Evolutionary conservation across 2,113 vertebrate species (phyloP).

Genomic region (Laterallus jamaicensis): DNA sequence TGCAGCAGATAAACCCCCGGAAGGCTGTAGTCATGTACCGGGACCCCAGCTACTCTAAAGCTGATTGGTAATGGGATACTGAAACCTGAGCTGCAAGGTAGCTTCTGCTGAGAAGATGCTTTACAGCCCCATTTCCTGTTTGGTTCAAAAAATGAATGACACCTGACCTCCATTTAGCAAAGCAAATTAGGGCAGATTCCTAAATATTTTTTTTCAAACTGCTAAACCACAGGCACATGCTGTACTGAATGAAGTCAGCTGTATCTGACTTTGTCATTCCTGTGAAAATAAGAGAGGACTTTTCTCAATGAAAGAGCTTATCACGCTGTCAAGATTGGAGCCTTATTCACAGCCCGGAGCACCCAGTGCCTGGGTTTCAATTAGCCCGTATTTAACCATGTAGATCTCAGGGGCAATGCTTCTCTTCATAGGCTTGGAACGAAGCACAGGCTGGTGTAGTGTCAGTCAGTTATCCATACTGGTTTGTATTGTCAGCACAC

Average conservation of each 20-base stretch:
- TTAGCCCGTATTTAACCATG: accelerated
- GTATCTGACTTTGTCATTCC: background rate
- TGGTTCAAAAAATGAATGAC: background rate
- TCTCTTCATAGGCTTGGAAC: background rate
- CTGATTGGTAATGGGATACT: background rate
- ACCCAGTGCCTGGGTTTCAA: background rate
- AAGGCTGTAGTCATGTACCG: background rate
- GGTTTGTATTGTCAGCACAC: background rate
- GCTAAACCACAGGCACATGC: background rate
- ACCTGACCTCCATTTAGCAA: background rate
- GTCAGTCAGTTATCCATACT: background rate
- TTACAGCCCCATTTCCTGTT: background rate
- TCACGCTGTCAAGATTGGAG: background rate
- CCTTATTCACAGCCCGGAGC: background rate
- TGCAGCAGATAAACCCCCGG: background rate
- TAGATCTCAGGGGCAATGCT: background rate
- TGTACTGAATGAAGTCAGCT: background rate
- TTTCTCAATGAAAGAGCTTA: background rate
- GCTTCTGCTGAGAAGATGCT: background rate
- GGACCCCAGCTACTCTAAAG: background rate
- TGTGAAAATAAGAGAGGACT: background rate
- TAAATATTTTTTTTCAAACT: background rate
- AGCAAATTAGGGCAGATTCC: background rate
- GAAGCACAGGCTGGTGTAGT: background rate
- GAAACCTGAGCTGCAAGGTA: background rate